These are phyloP conservation scores for Acrossocheilus wenchowensis DNA, from an alignment of 2,797 vertebrate species.

Conservation along the genomic window DNA sequence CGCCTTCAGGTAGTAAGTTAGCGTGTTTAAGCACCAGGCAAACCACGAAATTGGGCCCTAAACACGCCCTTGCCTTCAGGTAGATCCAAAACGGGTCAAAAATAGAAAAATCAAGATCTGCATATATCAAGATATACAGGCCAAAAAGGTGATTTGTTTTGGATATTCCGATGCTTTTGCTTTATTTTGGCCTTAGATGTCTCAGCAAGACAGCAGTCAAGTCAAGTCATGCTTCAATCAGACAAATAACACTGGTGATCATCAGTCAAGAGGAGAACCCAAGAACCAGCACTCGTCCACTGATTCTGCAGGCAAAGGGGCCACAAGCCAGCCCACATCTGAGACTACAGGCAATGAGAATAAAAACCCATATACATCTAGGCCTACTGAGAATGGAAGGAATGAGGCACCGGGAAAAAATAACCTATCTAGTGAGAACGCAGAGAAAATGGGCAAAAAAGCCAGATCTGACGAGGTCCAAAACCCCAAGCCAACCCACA, in stretches of 20 bases:
- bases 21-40: not conserved
- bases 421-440: not conserved
- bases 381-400: not conserved
- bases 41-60: too few species aligned
- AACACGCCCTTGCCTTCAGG: too few species aligned
- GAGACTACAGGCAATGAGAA: not conserved
- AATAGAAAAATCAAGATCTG: too few species aligned
- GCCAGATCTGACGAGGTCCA: not conserved
- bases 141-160: too few species aligned
- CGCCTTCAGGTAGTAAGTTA: not conserved
- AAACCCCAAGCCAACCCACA: not conserved
- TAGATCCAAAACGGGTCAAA: too few species aligned
- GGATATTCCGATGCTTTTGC: not conserved
- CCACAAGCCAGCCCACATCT: not conserved
- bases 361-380: not conserved
- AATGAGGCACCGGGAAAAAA: not conserved
- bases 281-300: not conserved
- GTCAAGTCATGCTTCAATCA: not conserved
- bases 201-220: conserved; percentile 35
- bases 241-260: accelerated
- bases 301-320: not conserved
- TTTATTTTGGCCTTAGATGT: conserved; percentile 41
- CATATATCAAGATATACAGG: too few species aligned
- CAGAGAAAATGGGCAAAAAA: not conserved
- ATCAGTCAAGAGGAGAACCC: not conserved